These are phyloP conservation scores for Aphelinus atriplicis DNA, from an alignment of 1,140 invertebrate species.

Conservation along the genomic window DNA sequence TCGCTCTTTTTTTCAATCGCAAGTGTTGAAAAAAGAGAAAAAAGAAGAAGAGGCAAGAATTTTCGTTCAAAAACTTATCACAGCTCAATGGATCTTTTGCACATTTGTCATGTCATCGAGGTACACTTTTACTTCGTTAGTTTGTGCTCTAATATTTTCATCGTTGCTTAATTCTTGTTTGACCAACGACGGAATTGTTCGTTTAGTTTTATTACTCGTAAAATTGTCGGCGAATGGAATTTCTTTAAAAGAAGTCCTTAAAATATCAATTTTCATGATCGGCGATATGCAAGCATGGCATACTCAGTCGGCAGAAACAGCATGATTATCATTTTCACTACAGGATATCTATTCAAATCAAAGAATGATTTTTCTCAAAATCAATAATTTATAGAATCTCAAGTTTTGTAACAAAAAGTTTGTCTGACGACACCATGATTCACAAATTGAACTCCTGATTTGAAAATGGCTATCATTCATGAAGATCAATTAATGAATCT, in stretches of 20 bases:
- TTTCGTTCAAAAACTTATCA: constrained; percentile 34
- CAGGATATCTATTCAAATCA: too few relatives aligned
- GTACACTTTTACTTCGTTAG: constrained; percentile 8
- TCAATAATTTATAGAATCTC: too few relatives aligned
- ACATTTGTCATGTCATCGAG: constrained; percentile 11
- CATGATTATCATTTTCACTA: too few relatives aligned
- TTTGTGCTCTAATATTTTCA: constrained; percentile 20
- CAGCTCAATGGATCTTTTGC: constrained; percentile 28
- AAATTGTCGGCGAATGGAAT: constrained; percentile 11
- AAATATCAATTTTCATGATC: not conserved
- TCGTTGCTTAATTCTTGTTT: constrained; percentile 1
- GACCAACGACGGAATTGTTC: constrained; percentile 7
- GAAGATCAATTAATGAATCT: too few relatives aligned
- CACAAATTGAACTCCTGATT: too few relatives aligned
- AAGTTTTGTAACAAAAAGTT: too few relatives aligned
- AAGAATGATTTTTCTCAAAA: too few relatives aligned
- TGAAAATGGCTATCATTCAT: too few relatives aligned
- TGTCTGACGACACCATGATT: too few relatives aligned
- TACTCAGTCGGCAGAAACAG: too few relatives aligned
- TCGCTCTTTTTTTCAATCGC: constrained; percentile 9
- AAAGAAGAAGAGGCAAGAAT: constrained; percentile 29
- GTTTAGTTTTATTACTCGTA: not conserved
- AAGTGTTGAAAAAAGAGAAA: constrained; percentile 2
- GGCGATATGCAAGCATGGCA: too few relatives aligned
- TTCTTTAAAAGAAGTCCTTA: not conserved